These are phyloP conservation scores for Peromyscus melanophrys DNA, from an alignment of 2,797 vertebrate species.

Conservation along the genomic window DNA sequence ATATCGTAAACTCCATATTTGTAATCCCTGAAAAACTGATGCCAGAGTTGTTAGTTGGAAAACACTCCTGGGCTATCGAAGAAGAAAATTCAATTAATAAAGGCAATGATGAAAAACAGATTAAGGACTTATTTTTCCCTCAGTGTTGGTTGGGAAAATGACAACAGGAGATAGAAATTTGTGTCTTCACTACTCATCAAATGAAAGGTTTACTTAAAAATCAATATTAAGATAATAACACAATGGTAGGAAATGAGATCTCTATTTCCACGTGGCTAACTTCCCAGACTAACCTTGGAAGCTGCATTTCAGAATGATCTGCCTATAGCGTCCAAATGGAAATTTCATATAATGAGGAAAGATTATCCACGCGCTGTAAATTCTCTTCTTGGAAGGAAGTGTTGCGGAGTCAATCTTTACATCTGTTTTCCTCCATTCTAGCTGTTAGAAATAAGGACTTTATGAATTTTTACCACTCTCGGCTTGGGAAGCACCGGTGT, in stretches of 20 bases:
- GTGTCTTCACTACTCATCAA: neutral
- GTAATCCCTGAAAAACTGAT: constrained; percentile 28
- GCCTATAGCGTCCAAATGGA: constrained; percentile 13
- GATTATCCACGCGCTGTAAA: neutral
- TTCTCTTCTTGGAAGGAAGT: constrained; percentile 22
- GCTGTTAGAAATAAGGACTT: constrained; percentile 25
- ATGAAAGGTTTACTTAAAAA: constrained; percentile 26
- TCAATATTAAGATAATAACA: constrained; percentile 42
- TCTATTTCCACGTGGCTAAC: neutral
- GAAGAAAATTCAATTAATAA: constrained; percentile 50
- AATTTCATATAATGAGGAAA: constrained; percentile 49
- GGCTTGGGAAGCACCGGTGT: neutral
- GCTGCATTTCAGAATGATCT: neutral
- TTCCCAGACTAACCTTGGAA: neutral
- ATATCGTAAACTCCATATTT: constrained; percentile 17
- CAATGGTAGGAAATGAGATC: neutral
- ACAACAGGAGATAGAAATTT: neutral
- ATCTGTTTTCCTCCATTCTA: constrained; percentile 38
- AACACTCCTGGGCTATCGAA: neutral
- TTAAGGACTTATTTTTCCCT: neutral
- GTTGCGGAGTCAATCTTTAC: neutral
- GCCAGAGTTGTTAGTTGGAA: constrained; percentile 15
- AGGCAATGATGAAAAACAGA: constrained; percentile 27
- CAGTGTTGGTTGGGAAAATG: constrained; percentile 42
- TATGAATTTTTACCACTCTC: neutral